Base-by-base conservation (phyloP, 2,113 vertebrate species). In the Nibea coibor region DNA sequence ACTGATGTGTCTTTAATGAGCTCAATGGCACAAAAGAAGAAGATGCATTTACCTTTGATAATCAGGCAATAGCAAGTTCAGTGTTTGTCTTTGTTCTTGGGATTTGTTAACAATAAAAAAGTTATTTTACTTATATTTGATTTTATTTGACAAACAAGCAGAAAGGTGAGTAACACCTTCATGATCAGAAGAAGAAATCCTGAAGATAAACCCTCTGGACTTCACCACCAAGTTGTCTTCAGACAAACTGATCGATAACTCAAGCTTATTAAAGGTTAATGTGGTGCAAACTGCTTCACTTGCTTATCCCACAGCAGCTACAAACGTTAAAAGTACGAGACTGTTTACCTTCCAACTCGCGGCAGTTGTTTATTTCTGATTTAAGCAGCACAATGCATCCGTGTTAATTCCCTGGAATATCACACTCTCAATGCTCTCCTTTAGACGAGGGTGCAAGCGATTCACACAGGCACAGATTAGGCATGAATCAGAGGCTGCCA, bases 401-500 rank as follows among this genome's bases (percentile, higher is more conserved):
- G 28, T 10, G 82, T 53, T 83, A 77, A 85, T 72, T 62, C 83
- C 77, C 81, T 67, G 72, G 45, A 80, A 89, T 54, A 53, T 72
- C 56, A 31, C 48, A 75, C 68, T 72, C 50, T 62, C 70, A 74
- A 22, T 73, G 75, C 67, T 61, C 80, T 66, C 20, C 59, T 83
- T 82, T 17, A 56, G 83, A 61, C 20, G 64, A 79, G 81, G 39
- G 51, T 54, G 64, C 57, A 50, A 50, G 63, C n/a, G 5, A 45
- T 57, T 43, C 67, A 31, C 50, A 17, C n/a, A 73, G 43, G 20
- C 57, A 58, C 62, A 63, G 87, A 88, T 90, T 92, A 89, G 8
- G 73, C 80, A 81, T 67, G 78, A 88, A 86, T 87, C 86, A 58
- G 16, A 88, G 82, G 88, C 71, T 81, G 83, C 78, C 83, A 66